phyloP scores from a whole-genome alignment of 2,888 invertebrate genomes.

The Clanis bilineata region DNA sequence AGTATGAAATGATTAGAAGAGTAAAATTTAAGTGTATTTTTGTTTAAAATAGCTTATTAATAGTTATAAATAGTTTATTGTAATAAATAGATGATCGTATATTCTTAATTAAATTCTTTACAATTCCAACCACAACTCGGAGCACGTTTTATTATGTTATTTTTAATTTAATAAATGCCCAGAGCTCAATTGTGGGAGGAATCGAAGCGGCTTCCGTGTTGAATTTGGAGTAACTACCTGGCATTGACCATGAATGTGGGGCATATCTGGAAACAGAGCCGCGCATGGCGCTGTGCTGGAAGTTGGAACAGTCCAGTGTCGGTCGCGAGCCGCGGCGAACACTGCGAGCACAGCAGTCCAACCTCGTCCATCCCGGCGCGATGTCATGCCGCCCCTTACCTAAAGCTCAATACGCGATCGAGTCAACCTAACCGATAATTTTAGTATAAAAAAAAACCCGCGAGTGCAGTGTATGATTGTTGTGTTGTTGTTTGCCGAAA shows the following conservation, averaged over 20 bases:
- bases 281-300: slow-evolving; percentile 50
- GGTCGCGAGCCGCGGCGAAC: slow-evolving; percentile 26
- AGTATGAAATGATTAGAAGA: too few species aligned
- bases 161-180: slow-evolving; percentile 18
- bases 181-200: slow-evolving; percentile 7
- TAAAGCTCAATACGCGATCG: slow-evolving; percentile 41
- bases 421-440: slow-evolving; percentile 22
- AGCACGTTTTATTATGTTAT: slow-evolving; percentile 11
- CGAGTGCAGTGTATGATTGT: slow-evolving; percentile 54
- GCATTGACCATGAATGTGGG: slow-evolving; percentile 66
- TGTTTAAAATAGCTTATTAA: too few species aligned
- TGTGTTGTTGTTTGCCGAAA: slow-evolving; percentile 30
- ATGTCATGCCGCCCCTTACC: slow-evolving; percentile 59
- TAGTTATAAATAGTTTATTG: too few species aligned
- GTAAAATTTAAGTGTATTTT: too few species aligned
- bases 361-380: slow-evolving; percentile 58
- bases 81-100: too few species aligned
- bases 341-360: slow-evolving; percentile 69
- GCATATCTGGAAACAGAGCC: slow-evolving; percentile 35
- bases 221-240: slow-evolving; percentile 37
- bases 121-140: too few species aligned
- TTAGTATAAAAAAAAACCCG: slow-evolving; percentile 29
- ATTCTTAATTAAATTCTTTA: too few species aligned
- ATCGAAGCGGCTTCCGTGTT: slow-evolving; percentile 15
- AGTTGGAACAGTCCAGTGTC: too few species aligned